Evolutionary conservation across 2,888 invertebrate species (phyloP).

Genomic region (Coleophora deauratella): DNA sequence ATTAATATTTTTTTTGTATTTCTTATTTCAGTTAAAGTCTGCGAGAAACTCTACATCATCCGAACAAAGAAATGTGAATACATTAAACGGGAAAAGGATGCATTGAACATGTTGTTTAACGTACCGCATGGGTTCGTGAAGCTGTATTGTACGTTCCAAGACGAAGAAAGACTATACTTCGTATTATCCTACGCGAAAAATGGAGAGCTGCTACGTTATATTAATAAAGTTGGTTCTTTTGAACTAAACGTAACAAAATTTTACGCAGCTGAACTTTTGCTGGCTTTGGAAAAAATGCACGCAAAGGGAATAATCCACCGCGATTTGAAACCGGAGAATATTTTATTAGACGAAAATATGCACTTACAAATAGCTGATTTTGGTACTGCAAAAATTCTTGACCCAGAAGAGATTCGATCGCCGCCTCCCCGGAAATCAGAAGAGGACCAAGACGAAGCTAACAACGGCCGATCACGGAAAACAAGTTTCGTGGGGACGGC

Average conservation of each 20-base stretch:
- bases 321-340: constrained; percentile 98
- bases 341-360: constrained; percentile 95
- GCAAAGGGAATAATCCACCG: constrained; percentile 92
- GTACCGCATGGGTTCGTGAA: constrained; percentile 92
- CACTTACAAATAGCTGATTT: constrained; percentile 98
- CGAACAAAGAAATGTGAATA: constrained; percentile 95
- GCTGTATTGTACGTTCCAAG: constrained; percentile 98
- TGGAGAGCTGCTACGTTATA: constrained; percentile 94
- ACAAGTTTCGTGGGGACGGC: constrained; percentile 98
- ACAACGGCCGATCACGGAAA: constrained; percentile 72
- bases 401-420: constrained; percentile 43
- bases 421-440: constrained; percentile 31
- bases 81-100: constrained; percentile 95
- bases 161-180: constrained; percentile 92
- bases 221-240: constrained; percentile 92
- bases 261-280: constrained; percentile 94
- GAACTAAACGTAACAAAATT: constrained; percentile 92
- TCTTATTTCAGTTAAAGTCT: constrained; percentile 93
- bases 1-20: constrained; percentile 16
- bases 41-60: constrained; percentile 94
- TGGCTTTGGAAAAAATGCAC: constrained; percentile 94
- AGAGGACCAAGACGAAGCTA: constrained; percentile 36
- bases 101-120: constrained; percentile 87
- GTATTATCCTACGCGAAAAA: constrained; percentile 95
- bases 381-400: constrained; percentile 93